These are phyloP conservation scores for Bujurquina vittata DNA, from an alignment of 2,113 vertebrate species.

Conservation along the genomic window DNA sequence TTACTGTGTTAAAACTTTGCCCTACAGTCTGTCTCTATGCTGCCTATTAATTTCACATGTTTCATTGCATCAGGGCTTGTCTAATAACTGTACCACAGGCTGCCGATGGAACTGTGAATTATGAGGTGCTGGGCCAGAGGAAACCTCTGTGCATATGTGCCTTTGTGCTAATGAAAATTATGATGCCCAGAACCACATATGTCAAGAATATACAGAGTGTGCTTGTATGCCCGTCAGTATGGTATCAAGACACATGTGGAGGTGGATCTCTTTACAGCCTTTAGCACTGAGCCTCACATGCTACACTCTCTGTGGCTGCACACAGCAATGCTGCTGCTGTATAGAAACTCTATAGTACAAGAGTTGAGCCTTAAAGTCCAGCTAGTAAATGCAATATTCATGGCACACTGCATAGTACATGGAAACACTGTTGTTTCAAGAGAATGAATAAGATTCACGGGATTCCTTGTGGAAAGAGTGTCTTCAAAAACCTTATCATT, in stretches of 20 bases:
- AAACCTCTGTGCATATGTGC: slow-evolving; percentile 19
- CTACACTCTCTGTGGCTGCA: background rate
- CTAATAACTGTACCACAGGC: background rate
- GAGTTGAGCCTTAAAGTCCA: background rate
- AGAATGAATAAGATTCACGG: background rate
- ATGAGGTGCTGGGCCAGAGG: background rate
- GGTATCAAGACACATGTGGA: background rate
- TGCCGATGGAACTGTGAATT: slow-evolving; percentile 24
- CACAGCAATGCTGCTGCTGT: background rate
- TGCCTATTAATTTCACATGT: background rate
- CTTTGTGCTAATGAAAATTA: slow-evolving; percentile 42
- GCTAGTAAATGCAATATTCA: slow-evolving; percentile 4
- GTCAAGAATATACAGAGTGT: slow-evolving; percentile 12
- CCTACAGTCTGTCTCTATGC: background rate
- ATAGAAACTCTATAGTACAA: background rate
- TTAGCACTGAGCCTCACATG: background rate
- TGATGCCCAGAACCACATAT: background rate
- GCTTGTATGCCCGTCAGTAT: background rate
- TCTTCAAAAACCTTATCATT: background rate
- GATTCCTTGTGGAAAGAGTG: background rate
- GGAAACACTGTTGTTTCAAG: background rate
- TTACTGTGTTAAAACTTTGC: slow-evolving; percentile 3
- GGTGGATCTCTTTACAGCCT: background rate
- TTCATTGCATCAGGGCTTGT: background rate
- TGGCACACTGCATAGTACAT: background rate